Percentiles rank a stretch among this genome's conserved stretches.
These are phyloP conservation scores for Hemitrygon akajei DNA, from an alignment of 2,797 vertebrate genomes.

Conservation along the genomic window DNA sequence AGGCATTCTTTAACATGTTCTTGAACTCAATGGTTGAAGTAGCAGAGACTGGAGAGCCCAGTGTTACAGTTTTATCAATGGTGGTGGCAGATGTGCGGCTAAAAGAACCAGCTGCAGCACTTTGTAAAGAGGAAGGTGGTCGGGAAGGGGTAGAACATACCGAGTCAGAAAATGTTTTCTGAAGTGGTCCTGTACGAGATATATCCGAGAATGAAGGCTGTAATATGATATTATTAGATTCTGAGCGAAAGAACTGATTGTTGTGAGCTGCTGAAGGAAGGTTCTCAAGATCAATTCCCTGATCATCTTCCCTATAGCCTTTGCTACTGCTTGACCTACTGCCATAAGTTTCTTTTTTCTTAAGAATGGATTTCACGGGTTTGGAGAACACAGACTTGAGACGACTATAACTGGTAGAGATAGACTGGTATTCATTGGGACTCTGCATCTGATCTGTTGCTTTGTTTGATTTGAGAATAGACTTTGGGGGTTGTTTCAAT, in stretches of 20 bases:
- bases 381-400: constrained; percentile 53
- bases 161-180: constrained; percentile 62
- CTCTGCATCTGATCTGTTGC: constrained; percentile 40
- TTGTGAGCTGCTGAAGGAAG: constrained; percentile 57
- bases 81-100: constrained; percentile 42
- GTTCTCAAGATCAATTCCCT: constrained; percentile 46
- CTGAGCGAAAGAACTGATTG: constrained; percentile 55
- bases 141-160: constrained; percentile 53
- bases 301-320: constrained; percentile 49
- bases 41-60: constrained; percentile 54
- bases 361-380: constrained; percentile 52
- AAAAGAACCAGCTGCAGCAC: constrained; percentile 47
- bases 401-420: constrained; percentile 52
- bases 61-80: constrained; percentile 47
- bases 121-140: constrained; percentile 56
- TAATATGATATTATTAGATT: constrained; percentile 54
- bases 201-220: constrained; percentile 42
- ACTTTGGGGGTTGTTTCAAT: constrained; percentile 64
- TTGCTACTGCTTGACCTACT: constrained; percentile 51
- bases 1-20: constrained; percentile 69
- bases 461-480: constrained; percentile 57
- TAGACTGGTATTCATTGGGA: constrained; percentile 50
- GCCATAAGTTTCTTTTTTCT: constrained; percentile 52
- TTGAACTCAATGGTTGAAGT: constrained; percentile 68
- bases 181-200: constrained; percentile 48